Conservation (phyloP, 1,140 invertebrate genomes). For the Pseudoatta argentina region DNA sequence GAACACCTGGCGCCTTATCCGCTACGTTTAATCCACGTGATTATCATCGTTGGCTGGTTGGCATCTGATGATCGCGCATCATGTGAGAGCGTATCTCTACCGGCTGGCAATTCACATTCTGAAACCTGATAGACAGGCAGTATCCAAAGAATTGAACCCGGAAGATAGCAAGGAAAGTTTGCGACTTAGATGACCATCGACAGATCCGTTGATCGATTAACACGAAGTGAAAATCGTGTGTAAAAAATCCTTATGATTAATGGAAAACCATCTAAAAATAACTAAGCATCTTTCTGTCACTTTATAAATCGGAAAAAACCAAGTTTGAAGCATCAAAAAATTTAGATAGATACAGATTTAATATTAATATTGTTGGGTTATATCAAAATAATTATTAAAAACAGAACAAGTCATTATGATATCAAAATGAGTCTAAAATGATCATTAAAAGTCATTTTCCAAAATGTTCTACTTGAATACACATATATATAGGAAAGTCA, state of each 20-base stretch:
- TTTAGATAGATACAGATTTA: no score
- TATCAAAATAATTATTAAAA: no score
- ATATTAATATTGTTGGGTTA: no score
- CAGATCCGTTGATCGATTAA: constrained; percentile 57
- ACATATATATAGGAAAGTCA: no score
- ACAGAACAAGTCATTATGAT: no score
- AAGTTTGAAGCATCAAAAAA: no score
- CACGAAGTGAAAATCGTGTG: constrained; percentile 47
- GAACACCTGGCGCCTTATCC: constrained; percentile 55
- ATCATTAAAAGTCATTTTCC: no score
- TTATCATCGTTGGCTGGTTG: constrained; percentile 71
- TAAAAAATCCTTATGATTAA: constrained; percentile 12
- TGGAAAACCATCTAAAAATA: not conserved
- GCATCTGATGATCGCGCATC: constrained; percentile 59
- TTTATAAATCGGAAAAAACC: not conserved
- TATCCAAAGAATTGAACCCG: constrained; percentile 60
- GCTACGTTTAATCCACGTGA: constrained; percentile 78
- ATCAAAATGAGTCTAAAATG: no score
- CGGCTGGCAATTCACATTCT: constrained; percentile 57
- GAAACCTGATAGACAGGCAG: constrained; percentile 66
- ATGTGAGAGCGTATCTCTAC: constrained; percentile 44
- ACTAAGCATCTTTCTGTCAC: not conserved
- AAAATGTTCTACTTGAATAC: no score
- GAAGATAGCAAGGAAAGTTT: constrained; percentile 51
- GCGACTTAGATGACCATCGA: constrained; percentile 59